Percentiles rank a stretch among this genome's conserved stretches.
Evolutionary conservation across 1,140 invertebrate genomes (phyloP).

Genomic region (Diachasma alloeum): DNA sequence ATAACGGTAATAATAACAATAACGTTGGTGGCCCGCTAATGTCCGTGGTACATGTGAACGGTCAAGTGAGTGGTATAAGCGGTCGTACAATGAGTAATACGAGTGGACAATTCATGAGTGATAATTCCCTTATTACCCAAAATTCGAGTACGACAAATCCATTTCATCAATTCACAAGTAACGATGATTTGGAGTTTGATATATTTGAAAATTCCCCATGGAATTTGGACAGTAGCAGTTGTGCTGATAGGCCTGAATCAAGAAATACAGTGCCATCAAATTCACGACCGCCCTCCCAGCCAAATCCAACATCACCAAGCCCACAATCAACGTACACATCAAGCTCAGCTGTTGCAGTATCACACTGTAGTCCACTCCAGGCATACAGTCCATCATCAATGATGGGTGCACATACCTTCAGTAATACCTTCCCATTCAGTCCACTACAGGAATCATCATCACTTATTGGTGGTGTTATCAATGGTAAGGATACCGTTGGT

Average conservation of each 20-base stretch:
- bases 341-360: background rate
- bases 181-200: constrained; percentile 72
- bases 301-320: constrained; percentile 56
- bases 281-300: constrained; percentile 65
- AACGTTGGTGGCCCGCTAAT: constrained; percentile 62
- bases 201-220: constrained; percentile 67
- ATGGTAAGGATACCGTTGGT: constrained; percentile 13
- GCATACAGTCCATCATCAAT: constrained; percentile 56
- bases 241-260: constrained; percentile 67
- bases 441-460: constrained; percentile 64
- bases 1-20: constrained; percentile 62
- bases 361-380: constrained; percentile 54
- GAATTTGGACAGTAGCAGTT: constrained; percentile 60
- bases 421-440: constrained; percentile 69
- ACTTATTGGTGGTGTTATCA: constrained; percentile 38
- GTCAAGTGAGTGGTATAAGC: constrained; percentile 50
- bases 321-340: constrained; percentile 46
- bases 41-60: constrained; percentile 60
- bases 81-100: constrained; percentile 1
- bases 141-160: constrained; percentile 45
- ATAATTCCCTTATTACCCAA: constrained; percentile 26
- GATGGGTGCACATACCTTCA: constrained; percentile 56
- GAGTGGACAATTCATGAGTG: background rate
- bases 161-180: constrained; percentile 58
- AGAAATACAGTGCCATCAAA: constrained; percentile 66